A percentile compares a stretch with the other conserved stretches of the same genome.
These are phyloP conservation scores for Oryzias celebensis DNA, from an alignment of 2,113 vertebrate genomes.

Conservation along the genomic window DNA sequence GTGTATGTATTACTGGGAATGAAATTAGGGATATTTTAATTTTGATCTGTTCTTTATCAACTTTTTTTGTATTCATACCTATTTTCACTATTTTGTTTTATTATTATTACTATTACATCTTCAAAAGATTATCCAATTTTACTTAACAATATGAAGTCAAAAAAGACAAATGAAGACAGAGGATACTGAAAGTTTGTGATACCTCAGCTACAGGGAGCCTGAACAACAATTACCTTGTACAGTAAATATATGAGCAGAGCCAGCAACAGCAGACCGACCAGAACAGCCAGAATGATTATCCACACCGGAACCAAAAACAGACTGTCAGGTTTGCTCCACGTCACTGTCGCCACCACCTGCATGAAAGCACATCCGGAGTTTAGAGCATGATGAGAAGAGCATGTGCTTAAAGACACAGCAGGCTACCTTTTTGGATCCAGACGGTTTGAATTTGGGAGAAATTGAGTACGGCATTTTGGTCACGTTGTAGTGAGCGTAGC, in stretches of 20 bases:
- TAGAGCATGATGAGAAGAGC: too few relatives aligned
- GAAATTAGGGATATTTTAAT: too few relatives aligned
- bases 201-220: too few relatives aligned
- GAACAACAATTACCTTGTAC: constrained; percentile 81
- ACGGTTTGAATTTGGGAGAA: constrained; percentile 74
- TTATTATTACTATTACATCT: too few relatives aligned
- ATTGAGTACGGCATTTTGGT: constrained; percentile 85
- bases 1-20: too few relatives aligned
- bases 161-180: too few relatives aligned
- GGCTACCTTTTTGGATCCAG: constrained; percentile 78
- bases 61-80: too few relatives aligned
- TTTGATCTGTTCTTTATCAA: too few relatives aligned
- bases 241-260: constrained; percentile 88
- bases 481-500: constrained; percentile 79
- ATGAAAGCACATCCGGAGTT: constrained; percentile 8
- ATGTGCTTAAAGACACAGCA: background rate
- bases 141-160: too few relatives aligned
- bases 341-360: constrained; percentile 80
- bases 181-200: too few relatives aligned
- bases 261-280: constrained; percentile 85
- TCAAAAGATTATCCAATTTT: too few relatives aligned
- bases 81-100: too few relatives aligned
- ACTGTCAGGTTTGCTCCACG: constrained; percentile 84
- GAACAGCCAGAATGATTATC: constrained; percentile 88
- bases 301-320: constrained; percentile 82